phyloP scores from a whole-genome alignment of 2,797 vertebrate genomes.

The Knipowitschia caucasica region DNA sequence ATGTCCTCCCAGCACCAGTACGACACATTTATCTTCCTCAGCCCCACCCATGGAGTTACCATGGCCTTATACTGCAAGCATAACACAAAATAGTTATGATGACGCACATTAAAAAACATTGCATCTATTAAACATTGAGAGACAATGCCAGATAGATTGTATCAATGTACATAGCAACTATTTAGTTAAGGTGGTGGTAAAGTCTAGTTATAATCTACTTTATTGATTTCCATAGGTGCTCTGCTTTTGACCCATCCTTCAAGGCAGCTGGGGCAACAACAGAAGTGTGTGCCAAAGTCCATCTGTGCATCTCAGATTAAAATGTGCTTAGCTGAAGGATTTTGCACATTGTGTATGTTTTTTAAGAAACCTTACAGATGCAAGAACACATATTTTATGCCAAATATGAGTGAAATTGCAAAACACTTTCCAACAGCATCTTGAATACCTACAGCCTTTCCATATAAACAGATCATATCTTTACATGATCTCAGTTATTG shows the following conservation, averaged over 20 bases:
- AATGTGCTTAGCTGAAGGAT: neutral
- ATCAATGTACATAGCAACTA: too few relatives aligned
- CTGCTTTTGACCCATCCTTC: neutral
- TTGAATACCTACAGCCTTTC: neutral
- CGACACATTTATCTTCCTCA: conserved; percentile 94
- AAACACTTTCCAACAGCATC: neutral
- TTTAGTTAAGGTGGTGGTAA: too few relatives aligned
- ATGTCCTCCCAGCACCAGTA: conserved; percentile 99
- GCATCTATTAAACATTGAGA: too few relatives aligned
- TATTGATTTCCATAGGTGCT: neutral
- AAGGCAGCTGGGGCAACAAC: too few relatives aligned
- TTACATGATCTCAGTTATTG: neutral
- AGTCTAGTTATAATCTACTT: neutral
- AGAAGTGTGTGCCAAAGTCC: too few relatives aligned
- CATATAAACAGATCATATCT: conserved; percentile 1
- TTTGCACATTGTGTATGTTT: neutral
- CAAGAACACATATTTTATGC: neutral
- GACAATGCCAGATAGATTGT: too few relatives aligned
- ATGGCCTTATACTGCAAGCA: conserved; percentile 79
- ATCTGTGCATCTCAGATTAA: too few relatives aligned
- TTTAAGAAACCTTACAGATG: too few relatives aligned
- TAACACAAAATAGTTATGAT: neutral
- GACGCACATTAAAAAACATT: too few relatives aligned
- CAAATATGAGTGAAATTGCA: neutral
- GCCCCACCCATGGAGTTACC: conserved; percentile 94